phyloP scores from a whole-genome alignment of 2,888 invertebrate genomes.

The Macrosiphum euphorbiae region DNA sequence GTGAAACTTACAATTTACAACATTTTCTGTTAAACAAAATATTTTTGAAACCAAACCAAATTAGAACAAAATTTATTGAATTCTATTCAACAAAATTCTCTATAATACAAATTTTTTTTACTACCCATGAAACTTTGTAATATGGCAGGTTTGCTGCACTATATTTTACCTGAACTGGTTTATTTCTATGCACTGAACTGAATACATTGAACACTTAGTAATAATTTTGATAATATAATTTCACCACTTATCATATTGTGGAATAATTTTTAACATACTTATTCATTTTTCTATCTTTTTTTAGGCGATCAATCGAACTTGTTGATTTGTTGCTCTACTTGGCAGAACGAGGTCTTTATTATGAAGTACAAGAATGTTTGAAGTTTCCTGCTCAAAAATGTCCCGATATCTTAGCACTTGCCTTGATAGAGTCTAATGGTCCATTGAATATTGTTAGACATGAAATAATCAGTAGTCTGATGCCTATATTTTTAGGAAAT shows the following conservation, averaged over 20 bases:
- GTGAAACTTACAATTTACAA: too few species aligned
- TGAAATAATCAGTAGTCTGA: conserved; percentile 87
- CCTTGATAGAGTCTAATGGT: conserved; percentile 87
- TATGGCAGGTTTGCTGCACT: too few species aligned
- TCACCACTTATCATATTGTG: background rate
- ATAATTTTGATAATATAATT: background rate
- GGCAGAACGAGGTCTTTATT: conserved; percentile 88
- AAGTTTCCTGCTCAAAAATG: conserved; percentile 93
- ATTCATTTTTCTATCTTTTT: conserved; percentile 58
- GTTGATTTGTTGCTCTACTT: conserved; percentile 89
- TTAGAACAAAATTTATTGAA: too few species aligned
- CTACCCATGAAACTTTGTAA: too few species aligned
- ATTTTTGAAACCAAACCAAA: too few species aligned
- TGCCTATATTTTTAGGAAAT: conserved; percentile 94
- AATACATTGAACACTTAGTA: background rate
- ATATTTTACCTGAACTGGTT: background rate
- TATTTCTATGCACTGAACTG: background rate
- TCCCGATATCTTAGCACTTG: conserved; percentile 93
- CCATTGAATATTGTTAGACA: conserved; percentile 84
- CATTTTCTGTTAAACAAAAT: too few species aligned
- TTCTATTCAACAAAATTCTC: too few species aligned
- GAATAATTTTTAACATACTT: background rate
- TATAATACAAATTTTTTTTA: too few species aligned
- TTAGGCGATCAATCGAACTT: conserved; percentile 86
- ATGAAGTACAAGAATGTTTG: conserved; percentile 87